These are phyloP conservation scores for Lobophora halterata DNA, from an alignment of 2,888 invertebrate species.

Conservation along the genomic window DNA sequence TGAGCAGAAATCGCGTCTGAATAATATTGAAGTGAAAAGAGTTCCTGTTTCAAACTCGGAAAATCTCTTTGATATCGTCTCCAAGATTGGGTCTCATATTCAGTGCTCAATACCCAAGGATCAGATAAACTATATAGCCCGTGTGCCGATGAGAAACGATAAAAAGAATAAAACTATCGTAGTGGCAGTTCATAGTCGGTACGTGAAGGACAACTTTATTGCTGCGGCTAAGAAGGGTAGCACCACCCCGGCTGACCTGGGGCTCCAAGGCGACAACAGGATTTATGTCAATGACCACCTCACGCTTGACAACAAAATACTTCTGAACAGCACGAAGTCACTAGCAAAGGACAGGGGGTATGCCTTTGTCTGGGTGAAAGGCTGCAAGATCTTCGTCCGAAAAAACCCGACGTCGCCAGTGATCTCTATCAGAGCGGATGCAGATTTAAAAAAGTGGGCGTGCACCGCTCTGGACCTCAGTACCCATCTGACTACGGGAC, in stretches of 20 bases:
- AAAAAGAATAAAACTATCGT: slow-evolving; percentile 16
- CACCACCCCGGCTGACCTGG: slow-evolving; percentile 11
- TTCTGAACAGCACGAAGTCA: slow-evolving; percentile 27
- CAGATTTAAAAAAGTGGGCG: too few species aligned
- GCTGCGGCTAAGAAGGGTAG: slow-evolving; percentile 19
- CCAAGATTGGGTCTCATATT: slow-evolving; percentile 11
- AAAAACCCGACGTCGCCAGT: slow-evolving; percentile 22
- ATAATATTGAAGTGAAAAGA: slow-evolving; percentile 3
- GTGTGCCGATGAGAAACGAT: slow-evolving; percentile 17
- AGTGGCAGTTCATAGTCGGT: slow-evolving; percentile 24
- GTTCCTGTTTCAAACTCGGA: slow-evolving; percentile 8
- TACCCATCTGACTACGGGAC: too few species aligned
- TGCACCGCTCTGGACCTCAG: too few species aligned
- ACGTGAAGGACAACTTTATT: slow-evolving; percentile 27
- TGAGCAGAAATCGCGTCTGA: slow-evolving; percentile 4
- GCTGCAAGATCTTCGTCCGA: slow-evolving; percentile 23
- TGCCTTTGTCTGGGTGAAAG: slow-evolving; percentile 20
- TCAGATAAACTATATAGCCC: slow-evolving; percentile 20
- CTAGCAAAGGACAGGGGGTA: slow-evolving; percentile 23
- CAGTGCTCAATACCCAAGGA: slow-evolving; percentile 13
- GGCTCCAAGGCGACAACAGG: slow-evolving; percentile 14
- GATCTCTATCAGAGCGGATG: slow-evolving; percentile 11
- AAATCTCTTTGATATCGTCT: slow-evolving; percentile 12
- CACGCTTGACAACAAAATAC: slow-evolving; percentile 25
- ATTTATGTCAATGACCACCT: slow-evolving; percentile 30